Base-by-base conservation (phyloP, 2,888 invertebrate genomes). In the Lasius platythorax region DNA sequence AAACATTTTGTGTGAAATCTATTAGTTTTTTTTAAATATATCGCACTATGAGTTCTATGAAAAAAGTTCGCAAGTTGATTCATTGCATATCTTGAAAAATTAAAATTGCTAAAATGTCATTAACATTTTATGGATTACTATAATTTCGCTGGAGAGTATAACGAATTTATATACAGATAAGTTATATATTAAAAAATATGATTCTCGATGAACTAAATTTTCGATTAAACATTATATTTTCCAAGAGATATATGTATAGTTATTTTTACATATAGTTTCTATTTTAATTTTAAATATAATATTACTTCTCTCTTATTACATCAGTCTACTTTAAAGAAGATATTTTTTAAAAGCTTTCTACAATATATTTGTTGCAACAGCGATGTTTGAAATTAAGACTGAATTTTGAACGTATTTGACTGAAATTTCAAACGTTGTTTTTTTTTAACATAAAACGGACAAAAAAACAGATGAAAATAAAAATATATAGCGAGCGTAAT, bases 401-500 rank as follows among this genome's bases (percentile, higher is more conserved):
- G 37, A 37, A 37, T 37, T 4, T 37, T 37, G 37, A 37, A 37
- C 23, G 0, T 5, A 37, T 61, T 70, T 5, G 28, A 43, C n/a
- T 37, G 6, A 33, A 70, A 81, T 28, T 81, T 63, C 18, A n/a
- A 18, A 73, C 3, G 15, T n/a, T 56, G 28, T 43, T 68, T 61
- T 46, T 46, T 58, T 66, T 68, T 40, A n/a, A 33, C 23, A 18
- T 58, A 28, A 56, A 79, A 46, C n/a, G 18, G 12, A 46, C 18
- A 15, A n/a, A 23, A 30, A 33, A 33, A 12, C 46, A 70, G 46
- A 72, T 37, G 12, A 63, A 50, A 63, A 72, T 61, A 66, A 18
- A 46, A 63, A 72, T 81, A 81, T 72, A 72, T 37, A 23, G 37
- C 18, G 37, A 23, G 37, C 12, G 46, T 81, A 70, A 61, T 70